Evolutionary conservation across 2,113 vertebrate genomes (phyloP), one percentile per base, ranked within the genome.

Genomic region (Epinephelus moara): DNA sequence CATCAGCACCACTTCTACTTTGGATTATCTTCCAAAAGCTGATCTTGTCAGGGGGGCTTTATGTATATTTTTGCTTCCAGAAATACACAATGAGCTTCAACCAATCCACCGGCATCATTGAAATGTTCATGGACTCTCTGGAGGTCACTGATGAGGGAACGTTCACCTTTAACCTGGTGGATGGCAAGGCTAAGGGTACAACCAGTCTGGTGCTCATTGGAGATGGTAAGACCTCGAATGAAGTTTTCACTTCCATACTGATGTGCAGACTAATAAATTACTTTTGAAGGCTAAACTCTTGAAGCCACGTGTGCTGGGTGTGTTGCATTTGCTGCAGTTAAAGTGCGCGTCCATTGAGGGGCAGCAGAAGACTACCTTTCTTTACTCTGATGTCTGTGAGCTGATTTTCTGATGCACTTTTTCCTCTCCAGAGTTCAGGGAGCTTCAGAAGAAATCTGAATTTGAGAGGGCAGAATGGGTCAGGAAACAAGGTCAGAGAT

Each of bases 11-110:
- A 25, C 14, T 23, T 73, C 7, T 18, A 4, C 21, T 69, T 25
- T 11, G 19, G 14, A 55, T 45, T 0, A 2, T 52, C 37, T 57
- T 59, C n/a, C 18, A 62, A 2, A 62, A 57, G n/a, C 47, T 23
- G 19, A 74, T 57, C 7, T 4, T n/a, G 15, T 0, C 4, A 0
- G 11, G 25, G 42, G 47, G 25, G 27, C 55, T 86, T 2, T 73
- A 7, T n/a, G 1, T 49, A 33, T 4, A 10, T 49, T 77, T 55
- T 60, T 70, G 9, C 63, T 70, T 83, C 18, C 62, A 99, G 99
- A 99, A 99, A 97, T 99, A 99, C 69, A 96, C 97, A 75, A 97
- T 99, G 97, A 96, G 96, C 59, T 94, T 99, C 37, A 96, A 99
- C 93, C 95, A 93, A 74, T 96, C 94, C 68, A 97, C 96, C 0